Percentiles rank a stretch among this genome's conserved stretches.
Evolutionary conservation across 2,113 vertebrate species (phyloP).

Genomic region (Albula glossodonta): DNA sequence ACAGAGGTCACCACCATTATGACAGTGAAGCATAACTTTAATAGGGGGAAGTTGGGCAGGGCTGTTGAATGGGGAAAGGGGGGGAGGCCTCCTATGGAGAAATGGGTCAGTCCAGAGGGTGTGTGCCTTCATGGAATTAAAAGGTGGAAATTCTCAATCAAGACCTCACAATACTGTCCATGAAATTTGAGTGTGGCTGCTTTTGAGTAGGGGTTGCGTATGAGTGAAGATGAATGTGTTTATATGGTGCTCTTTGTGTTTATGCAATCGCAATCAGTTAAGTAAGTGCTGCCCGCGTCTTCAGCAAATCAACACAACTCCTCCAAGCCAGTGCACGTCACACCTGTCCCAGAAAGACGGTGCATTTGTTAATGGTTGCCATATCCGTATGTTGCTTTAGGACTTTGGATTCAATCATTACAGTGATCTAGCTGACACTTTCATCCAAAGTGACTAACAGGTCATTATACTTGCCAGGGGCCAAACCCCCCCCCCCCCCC

Average conservation of each 20-base stretch:
- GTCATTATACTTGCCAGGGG: too few relatives aligned
- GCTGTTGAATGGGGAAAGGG: background rate
- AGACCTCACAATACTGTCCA: background rate
- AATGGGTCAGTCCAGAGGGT: background rate
- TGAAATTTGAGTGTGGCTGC: background rate
- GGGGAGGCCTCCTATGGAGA: background rate
- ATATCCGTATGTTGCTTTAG: background rate
- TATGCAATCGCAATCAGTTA: background rate
- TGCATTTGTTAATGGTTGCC: background rate
- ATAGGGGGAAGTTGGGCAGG: too few relatives aligned
- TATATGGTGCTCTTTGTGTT: background rate
- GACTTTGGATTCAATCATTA: background rate
- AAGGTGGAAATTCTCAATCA: background rate
- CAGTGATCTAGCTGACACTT: too few relatives aligned
- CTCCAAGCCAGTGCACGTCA: background rate
- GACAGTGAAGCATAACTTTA: too few relatives aligned
- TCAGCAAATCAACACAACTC: background rate
- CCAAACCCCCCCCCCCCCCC: too few relatives aligned
- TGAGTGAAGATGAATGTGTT: background rate
- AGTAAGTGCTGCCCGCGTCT: background rate
- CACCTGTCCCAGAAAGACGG: background rate
- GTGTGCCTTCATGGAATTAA: background rate
- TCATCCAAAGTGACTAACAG: too few relatives aligned
- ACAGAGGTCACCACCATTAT: too few relatives aligned
- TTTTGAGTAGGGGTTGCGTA: background rate